phyloP scores from a whole-genome alignment of 2,888 invertebrate species.

The Lydus trimaculatus region DNA sequence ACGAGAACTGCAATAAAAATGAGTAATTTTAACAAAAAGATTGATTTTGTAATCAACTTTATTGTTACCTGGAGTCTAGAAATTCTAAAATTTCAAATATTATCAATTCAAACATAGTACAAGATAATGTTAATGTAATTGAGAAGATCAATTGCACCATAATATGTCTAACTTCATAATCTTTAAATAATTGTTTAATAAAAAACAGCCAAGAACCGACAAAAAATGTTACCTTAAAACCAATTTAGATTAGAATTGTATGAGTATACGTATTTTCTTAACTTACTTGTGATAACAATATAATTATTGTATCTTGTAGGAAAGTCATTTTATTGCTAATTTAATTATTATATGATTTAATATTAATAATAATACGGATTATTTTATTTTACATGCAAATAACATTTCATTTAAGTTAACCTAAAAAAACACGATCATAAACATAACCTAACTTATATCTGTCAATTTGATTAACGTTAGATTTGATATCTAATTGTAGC shows the following conservation, averaged over 20 bases:
- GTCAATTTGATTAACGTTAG: too few relatives aligned
- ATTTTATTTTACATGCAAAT: too few relatives aligned
- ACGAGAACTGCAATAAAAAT: slow-evolving; percentile 74
- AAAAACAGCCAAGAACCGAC: slow-evolving; percentile 98
- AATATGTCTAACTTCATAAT: slow-evolving; percentile 96
- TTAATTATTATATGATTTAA: too few relatives aligned
- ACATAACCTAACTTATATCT: neutral
- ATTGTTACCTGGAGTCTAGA: slow-evolving; percentile 83
- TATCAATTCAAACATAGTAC: slow-evolving; percentile 98
- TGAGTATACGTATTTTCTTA: too few relatives aligned
- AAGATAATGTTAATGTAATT: slow-evolving; percentile 93
- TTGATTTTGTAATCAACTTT: neutral
- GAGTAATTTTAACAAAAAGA: neutral
- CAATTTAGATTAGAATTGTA: slow-evolving; percentile 16
- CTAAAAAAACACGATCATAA: neutral
- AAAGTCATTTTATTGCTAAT: slow-evolving; percentile 72
- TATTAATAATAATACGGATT: too few relatives aligned
- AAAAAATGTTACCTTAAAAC: slow-evolving; percentile 87
- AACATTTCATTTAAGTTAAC: neutral
- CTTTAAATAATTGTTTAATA: slow-evolving; percentile 93
- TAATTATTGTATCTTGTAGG: slow-evolving; percentile 82
- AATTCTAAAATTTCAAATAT: slow-evolving; percentile 98
- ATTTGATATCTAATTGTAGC: too few relatives aligned
- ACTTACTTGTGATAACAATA: slow-evolving; percentile 71
- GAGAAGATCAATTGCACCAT: slow-evolving; percentile 96